Evolutionary conservation across 2,113 vertebrate species (phyloP), one percentile per base, ranked within the genome.

Genomic region (Nettapus auritus): DNA sequence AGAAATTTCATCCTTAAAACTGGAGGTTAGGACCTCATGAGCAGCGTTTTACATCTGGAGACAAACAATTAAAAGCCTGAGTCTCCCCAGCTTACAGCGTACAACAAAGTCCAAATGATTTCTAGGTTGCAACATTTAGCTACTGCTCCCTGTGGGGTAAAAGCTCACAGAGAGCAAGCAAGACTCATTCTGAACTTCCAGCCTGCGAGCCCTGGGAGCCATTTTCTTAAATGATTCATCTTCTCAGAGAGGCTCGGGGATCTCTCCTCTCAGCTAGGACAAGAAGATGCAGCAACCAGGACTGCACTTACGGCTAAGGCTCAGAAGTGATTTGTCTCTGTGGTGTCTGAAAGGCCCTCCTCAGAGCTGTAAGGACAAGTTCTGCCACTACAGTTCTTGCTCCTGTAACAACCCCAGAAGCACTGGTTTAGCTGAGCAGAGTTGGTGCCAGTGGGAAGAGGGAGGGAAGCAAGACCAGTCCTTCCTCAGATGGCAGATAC

Each of bases 1-100:
- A 74, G n/a, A 75, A 87, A 93, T 92, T 89, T 94, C 67, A 57
- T 62, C 67, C 64, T 46, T 10, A 81, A 88, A 90, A 83, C 60
- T 38, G 34, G 55, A 90, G 68, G 75, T 38, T 77, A 83, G 76
- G 71, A 78, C 75, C 59, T 53, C 34, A 78, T 18, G 46, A 93
- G 56, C 52, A 89, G 71, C 59, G 67, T 60, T 88, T 96, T 93
- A 89, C 70, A 66, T 78, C 89, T 86, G 69, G 64, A 93, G 77
- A 84, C 56, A 78, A 90, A 78, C 68, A 86, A 15, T 33, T 13
- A 50, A 70, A 96, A 71, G 48, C 25, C 73, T 73, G 20, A 21
- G 33, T 82, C 78, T 91, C 57, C 52, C 38, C 48, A 94, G 74
- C 20, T 68, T 80, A 85, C 28, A 69, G 62, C 28, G 55, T 82